A percentile compares a stretch with the other conserved stretches of the same genome.
Evolutionary conservation across 2,797 vertebrate species (phyloP).

Genomic region (Tolypeutes matacus): DNA sequence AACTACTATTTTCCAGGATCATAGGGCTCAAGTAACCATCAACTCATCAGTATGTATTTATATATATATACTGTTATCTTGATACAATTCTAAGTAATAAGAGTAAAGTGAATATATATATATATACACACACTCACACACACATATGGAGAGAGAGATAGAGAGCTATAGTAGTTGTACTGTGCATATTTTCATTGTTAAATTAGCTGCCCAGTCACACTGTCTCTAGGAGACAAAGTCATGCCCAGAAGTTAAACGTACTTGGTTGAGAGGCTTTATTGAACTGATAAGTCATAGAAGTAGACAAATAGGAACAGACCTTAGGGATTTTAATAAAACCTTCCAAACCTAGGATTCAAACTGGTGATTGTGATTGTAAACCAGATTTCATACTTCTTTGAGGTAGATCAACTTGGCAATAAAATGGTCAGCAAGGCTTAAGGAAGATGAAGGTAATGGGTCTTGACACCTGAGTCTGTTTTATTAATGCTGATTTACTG

Average conservation of each 20-base stretch:
- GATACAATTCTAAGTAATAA: background rate
- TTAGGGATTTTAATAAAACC: background rate
- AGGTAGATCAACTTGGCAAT: background rate
- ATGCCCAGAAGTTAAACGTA: background rate
- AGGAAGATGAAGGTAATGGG: background rate
- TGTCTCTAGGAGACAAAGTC: background rate
- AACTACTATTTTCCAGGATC: no score
- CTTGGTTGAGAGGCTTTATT: background rate
- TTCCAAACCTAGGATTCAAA: background rate
- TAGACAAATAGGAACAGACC: background rate
- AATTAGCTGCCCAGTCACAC: background rate
- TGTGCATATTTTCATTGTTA: background rate
- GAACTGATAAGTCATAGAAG: background rate
- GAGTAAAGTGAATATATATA: background rate
- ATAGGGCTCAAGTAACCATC: no score
- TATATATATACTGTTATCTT: background rate
- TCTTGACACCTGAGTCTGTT: background rate
- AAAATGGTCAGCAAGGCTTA: background rate
- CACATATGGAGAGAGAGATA: background rate
- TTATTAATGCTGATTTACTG: background rate
- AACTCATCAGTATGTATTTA: no score
- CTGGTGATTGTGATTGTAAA: background rate
- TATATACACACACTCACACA: background rate
- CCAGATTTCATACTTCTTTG: background rate
- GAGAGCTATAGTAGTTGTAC: background rate